Conservation (phyloP, 2,888 invertebrate genomes). For the Ennomos erosarius region DNA sequence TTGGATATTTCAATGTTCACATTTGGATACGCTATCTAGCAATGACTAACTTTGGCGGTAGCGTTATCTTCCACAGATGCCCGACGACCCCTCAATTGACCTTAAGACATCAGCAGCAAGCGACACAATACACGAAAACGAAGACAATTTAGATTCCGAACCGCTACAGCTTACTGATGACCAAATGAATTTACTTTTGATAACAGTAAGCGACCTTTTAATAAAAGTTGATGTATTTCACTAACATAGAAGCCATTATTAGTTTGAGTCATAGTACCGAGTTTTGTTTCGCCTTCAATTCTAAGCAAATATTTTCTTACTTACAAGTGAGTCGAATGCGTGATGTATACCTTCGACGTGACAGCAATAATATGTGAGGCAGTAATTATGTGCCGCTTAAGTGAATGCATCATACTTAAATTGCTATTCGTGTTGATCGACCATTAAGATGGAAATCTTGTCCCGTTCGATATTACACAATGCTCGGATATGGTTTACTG, state of each 20-base stretch:
- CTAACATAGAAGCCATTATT: conserved; percentile 9
- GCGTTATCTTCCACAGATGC: conserved; percentile 60
- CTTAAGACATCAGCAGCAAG: conserved; percentile 47
- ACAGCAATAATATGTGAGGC: conserved; percentile 47
- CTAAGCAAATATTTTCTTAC: conserved; percentile 38
- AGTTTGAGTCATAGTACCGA: neutral
- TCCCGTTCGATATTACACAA: conserved; percentile 22
- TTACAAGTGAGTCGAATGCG: conserved; percentile 49
- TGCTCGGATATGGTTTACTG: conserved; percentile 24
- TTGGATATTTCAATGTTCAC: conserved; percentile 26
- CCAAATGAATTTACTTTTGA: conserved; percentile 23
- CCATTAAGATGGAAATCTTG: conserved; percentile 21
- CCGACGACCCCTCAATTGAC: conserved; percentile 72
- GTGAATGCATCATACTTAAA: conserved; percentile 31
- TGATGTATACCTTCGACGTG: conserved; percentile 55
- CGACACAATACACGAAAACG: conserved; percentile 61
- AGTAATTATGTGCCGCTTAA: conserved; percentile 11
- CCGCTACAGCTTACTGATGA: conserved; percentile 30
- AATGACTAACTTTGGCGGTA: conserved; percentile 46
- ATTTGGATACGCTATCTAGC: conserved; percentile 43
- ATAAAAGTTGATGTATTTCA: conserved; percentile 13
- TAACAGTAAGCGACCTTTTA: conserved; percentile 18
- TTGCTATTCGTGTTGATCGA: conserved; percentile 24
- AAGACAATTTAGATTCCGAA: conserved; percentile 27
- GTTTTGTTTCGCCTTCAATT: conserved; percentile 8